Evolutionary conservation across 2,888 invertebrate species (phyloP).

Genomic region (Strigamia maritima): DNA sequence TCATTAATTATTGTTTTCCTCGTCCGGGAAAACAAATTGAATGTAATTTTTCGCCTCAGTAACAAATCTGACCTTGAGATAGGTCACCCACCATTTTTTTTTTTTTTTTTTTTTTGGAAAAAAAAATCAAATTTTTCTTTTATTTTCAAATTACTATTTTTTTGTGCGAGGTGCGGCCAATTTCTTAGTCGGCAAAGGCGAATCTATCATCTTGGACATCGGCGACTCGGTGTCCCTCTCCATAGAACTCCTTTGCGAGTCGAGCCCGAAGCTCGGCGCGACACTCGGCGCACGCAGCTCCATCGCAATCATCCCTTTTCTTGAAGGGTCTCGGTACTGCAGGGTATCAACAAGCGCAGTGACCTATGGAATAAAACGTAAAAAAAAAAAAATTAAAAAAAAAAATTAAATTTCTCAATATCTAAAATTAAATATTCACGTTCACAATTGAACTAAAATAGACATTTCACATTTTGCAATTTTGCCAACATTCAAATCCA

Average conservation of each 20-base stretch:
- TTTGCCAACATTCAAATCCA: not conserved
- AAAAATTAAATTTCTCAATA: not conserved
- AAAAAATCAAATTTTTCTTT: not conserved
- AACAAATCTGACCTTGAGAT: too few species aligned
- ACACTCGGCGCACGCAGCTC: slow-evolving; percentile 13
- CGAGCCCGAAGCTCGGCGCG: not conserved
- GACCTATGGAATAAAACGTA: not conserved
- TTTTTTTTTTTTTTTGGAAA: not conserved
- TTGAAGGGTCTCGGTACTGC: slow-evolving; percentile 10
- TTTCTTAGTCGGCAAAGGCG: not conserved
- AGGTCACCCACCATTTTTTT: too few species aligned
- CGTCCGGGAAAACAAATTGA: too few species aligned
- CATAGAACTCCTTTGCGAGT: slow-evolving; percentile 7
- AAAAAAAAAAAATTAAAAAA: not conserved
- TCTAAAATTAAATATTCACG: too few species aligned
- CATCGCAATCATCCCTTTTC: slow-evolving; percentile 26
- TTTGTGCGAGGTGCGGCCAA: not conserved
- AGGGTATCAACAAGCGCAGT: not conserved
- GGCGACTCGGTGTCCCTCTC: slow-evolving; percentile 1
- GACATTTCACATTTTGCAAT: not conserved
- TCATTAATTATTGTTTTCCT: too few species aligned
- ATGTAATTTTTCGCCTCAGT: too few species aligned
- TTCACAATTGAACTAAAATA: not conserved
- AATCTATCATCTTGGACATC: not conserved
- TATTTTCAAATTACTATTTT: not conserved